These are phyloP conservation scores for Leiothrix lutea DNA, from an alignment of 2,113 vertebrate genomes.

Conservation along the genomic window DNA sequence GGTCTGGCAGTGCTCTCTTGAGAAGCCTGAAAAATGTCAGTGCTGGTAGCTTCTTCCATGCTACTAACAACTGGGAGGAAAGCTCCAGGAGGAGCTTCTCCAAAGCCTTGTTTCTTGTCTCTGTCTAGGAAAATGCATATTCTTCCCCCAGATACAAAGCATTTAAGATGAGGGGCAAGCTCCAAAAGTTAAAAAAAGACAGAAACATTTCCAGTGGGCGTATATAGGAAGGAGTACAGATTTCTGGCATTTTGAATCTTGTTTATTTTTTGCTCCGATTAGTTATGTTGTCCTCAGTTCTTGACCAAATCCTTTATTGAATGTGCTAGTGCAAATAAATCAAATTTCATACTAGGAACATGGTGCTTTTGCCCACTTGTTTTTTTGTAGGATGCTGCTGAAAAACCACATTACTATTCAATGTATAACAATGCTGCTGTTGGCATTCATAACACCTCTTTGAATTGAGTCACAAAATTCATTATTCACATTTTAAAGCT, in stretches of 20 bases:
- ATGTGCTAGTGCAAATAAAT: background rate
- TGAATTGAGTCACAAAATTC: background rate
- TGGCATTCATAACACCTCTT: background rate
- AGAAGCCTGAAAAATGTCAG: fast-evolving
- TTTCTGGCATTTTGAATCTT: background rate
- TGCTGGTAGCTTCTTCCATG: background rate
- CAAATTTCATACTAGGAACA: background rate
- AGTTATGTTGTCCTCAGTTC: background rate
- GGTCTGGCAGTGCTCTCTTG: background rate
- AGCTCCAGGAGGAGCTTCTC: background rate
- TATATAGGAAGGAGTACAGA: background rate
- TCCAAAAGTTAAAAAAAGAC: background rate
- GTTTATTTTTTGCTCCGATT: fast-evolving
- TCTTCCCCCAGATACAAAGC: background rate
- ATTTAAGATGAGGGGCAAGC: background rate
- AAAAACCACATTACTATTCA: background rate
- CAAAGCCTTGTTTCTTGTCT: background rate
- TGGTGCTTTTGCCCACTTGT: background rate
- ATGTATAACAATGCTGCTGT: background rate
- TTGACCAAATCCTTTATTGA: background rate
- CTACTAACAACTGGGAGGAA: background rate
- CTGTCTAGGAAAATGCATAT: background rate
- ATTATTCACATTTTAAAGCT: background rate
- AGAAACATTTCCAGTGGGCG: background rate
- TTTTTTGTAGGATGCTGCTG: background rate